Evolutionary conservation across 1,140 invertebrate species (phyloP).

Genomic region (Drosophila albomicans): DNA sequence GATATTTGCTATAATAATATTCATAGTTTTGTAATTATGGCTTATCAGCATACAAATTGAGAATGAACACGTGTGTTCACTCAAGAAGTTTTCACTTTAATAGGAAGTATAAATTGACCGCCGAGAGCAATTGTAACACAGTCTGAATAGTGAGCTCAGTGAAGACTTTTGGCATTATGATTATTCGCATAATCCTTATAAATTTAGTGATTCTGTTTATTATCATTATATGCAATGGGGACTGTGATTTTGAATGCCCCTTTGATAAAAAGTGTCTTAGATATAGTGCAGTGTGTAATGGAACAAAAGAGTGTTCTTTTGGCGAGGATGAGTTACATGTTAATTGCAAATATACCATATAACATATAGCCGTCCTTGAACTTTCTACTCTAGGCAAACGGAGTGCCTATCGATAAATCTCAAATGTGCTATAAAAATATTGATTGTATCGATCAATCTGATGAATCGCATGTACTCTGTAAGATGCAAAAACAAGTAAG

Average conservation of each 20-base stretch:
- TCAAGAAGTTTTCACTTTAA: neutral
- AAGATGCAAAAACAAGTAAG: too few relatives aligned
- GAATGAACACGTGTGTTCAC: too few relatives aligned
- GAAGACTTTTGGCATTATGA: neutral
- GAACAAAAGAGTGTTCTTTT: neutral
- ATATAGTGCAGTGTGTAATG: constrained; percentile 4
- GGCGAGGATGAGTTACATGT: constrained; percentile 30
- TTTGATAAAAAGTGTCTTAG: neutral
- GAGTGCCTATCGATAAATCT: neutral
- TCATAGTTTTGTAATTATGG: too few relatives aligned
- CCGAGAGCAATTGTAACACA: too few relatives aligned
- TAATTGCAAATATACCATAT: constrained; percentile 32
- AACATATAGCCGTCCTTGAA: too few relatives aligned
- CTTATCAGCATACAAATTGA: too few relatives aligned
- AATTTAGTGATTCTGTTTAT: neutral
- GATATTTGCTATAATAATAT: too few relatives aligned
- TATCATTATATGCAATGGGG: neutral
- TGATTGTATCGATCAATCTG: constrained; percentile 30
- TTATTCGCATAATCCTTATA: neutral
- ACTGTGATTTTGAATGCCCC: neutral
- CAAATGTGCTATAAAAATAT: neutral
- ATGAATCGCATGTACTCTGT: constrained; percentile 5
- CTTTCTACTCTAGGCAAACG: constrained; percentile 25
- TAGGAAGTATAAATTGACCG: neutral
- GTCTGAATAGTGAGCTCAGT: neutral